These are phyloP conservation scores for Folsomia manolachei DNA, from an alignment of 2,888 invertebrate genomes.

Conservation along the genomic window DNA sequence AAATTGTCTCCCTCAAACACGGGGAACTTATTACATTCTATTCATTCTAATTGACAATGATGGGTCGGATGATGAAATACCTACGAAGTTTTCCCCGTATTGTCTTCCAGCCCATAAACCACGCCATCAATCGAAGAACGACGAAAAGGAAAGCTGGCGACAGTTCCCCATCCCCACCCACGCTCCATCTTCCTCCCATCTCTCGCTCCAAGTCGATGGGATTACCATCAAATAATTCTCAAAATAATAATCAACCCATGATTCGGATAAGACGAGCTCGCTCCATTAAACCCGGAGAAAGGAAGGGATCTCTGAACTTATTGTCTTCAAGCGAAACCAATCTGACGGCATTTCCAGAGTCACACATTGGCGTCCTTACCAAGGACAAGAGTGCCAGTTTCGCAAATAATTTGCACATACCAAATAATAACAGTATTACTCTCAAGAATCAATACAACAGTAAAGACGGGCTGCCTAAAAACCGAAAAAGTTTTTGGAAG, in stretches of 20 bases:
- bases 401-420: background rate
- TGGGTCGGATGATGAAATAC: constrained; percentile 30
- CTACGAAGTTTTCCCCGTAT: constrained; percentile 36
- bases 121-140: constrained; percentile 13
- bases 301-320: background rate
- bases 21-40: background rate
- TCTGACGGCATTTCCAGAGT: background rate
- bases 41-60: constrained; percentile 8
- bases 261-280: constrained; percentile 1
- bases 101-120: constrained; percentile 48
- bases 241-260: background rate
- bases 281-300: background rate
- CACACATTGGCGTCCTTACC: background rate
- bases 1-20: background rate
- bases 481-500: constrained; percentile 15
- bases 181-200: background rate
- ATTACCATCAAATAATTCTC: background rate
- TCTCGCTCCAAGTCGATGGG: background rate
- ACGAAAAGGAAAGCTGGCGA: background rate
- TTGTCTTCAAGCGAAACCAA: constrained; percentile 7
- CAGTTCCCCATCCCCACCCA: background rate
- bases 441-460: background rate
- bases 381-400: background rate
- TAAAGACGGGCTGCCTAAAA: background rate
- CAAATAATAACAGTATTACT: constrained; percentile 13